Evolutionary conservation across 30 jellyfish, hydroid and myxozoan genomes (phyloP).

Genomic region (Pseudorhiza aurosa): DNA sequence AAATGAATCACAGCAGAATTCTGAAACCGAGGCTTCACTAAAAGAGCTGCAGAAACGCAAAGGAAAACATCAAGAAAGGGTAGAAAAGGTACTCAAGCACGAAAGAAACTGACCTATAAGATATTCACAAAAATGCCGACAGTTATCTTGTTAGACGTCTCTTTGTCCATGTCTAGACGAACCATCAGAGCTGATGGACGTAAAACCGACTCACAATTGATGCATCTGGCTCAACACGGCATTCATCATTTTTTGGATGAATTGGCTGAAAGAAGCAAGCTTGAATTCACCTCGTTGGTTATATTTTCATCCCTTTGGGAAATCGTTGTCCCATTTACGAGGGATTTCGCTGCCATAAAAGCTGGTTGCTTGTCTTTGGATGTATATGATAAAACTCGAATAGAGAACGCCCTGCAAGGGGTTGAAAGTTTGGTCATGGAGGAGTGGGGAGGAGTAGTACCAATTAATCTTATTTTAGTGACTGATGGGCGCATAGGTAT

Average conservation of each 20-base stretch:
- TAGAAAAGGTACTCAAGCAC: no score
- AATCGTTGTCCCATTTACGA: constrained; percentile 87
- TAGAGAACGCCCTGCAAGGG: constrained; percentile 88
- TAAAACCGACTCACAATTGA: constrained; percentile 42
- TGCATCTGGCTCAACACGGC: constrained; percentile 71
- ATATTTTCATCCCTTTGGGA: constrained; percentile 96
- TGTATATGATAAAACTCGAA: constrained; percentile 84
- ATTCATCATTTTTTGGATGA: constrained; percentile 66
- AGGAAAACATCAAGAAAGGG: no score
- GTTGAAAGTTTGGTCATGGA: constrained; percentile 88
- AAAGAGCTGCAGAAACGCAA: no score
- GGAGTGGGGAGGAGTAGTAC: constrained; percentile 90
- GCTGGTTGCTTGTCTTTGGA: constrained; percentile 68
- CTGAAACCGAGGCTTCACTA: no score
- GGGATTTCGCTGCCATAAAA: constrained; percentile 70
- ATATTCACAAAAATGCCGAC: constrained; percentile 80
- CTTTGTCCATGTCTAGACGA: constrained; percentile 89
- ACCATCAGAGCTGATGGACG: constrained; percentile 44
- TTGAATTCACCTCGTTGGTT: constrained; percentile 81
- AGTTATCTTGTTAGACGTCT: constrained; percentile 86
- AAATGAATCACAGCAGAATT: background rate
- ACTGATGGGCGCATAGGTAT: constrained; percentile 87
- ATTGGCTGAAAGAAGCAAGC: constrained; percentile 66
- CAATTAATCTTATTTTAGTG: constrained; percentile 78
- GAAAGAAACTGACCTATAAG: no score